phyloP scores from a whole-genome alignment of 2,888 invertebrate species.

The Geophilus truncorum region DNA sequence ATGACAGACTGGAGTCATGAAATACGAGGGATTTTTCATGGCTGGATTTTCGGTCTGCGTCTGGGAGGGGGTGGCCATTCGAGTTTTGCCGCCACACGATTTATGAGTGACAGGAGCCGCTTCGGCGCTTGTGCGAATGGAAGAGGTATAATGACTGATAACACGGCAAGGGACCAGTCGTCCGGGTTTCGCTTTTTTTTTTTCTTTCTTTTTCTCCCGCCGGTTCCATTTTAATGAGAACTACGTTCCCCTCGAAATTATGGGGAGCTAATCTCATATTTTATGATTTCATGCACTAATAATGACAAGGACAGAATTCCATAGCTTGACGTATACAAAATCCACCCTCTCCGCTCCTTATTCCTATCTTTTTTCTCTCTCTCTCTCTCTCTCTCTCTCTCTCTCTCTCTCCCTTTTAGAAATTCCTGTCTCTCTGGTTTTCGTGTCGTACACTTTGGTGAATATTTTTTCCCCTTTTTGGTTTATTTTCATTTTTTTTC shows the following conservation, averaged over 20 bases:
- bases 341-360: background rate
- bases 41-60: background rate
- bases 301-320: slow-evolving; percentile 32
- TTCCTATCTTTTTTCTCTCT: background rate
- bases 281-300: slow-evolving; percentile 33
- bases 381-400: background rate
- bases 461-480: background rate
- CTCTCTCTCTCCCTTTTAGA: background rate
- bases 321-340: slow-evolving; percentile 3
- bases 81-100: slow-evolving; percentile 9
- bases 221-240: slow-evolving; percentile 32
- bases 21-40: slow-evolving; percentile 25
- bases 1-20: slow-evolving; percentile 31
- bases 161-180: slow-evolving; percentile 9
- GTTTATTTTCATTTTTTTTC: background rate
- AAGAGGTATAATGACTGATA: slow-evolving; percentile 32
- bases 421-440: background rate
- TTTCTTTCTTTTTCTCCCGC: background rate
- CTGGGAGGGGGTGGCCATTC: background rate
- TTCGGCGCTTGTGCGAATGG: background rate
- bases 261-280: slow-evolving; percentile 33
- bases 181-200: background rate
- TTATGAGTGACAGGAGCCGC: slow-evolving; percentile 29
- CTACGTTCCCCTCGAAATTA: slow-evolving; percentile 28
- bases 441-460: background rate